Evolutionary conservation across 2,797 vertebrate species (phyloP).

Genomic region (Semotilus atromaculatus): DNA sequence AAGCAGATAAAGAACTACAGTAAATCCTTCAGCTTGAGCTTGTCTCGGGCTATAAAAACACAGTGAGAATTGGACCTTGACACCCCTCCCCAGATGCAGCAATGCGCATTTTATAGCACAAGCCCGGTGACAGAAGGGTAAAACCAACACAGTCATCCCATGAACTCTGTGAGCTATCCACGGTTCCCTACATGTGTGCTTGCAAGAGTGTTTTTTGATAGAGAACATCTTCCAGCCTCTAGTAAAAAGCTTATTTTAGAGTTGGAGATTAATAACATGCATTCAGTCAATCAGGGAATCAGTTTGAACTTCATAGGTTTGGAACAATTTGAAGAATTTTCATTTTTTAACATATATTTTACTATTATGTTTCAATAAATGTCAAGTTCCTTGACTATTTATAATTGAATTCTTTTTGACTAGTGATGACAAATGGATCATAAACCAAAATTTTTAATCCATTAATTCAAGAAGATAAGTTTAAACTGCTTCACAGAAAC

Average conservation of each 20-base stretch:
- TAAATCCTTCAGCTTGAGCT: slow-evolving; percentile 61
- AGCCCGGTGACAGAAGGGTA: not conserved
- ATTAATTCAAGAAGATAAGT: not conserved
- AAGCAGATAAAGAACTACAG: slow-evolving; percentile 46
- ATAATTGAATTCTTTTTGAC: too few species aligned
- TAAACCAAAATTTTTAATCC: not conserved
- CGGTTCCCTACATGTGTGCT: slow-evolving; percentile 18
- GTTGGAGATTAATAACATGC: not conserved
- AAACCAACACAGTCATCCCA: not conserved
- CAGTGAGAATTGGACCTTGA: slow-evolving; percentile 57
- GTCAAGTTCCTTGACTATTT: not conserved
- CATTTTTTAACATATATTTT: not conserved
- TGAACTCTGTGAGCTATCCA: slow-evolving; percentile 8
- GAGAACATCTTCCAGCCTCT: not conserved
- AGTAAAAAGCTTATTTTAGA: not conserved
- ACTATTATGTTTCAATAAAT: not conserved
- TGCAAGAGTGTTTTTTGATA: not conserved
- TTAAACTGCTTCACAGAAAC: not conserved
- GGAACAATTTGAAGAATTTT: not conserved
- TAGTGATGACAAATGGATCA: not conserved
- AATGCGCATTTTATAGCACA: slow-evolving; percentile 33
- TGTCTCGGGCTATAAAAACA: slow-evolving; percentile 57
- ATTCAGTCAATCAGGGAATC: not conserved
- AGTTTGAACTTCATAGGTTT: not conserved
- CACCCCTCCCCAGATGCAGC: slow-evolving; percentile 12